These are phyloP conservation scores for Numenius arquata DNA, from an alignment of 2,113 vertebrate species.

Conservation along the genomic window DNA sequence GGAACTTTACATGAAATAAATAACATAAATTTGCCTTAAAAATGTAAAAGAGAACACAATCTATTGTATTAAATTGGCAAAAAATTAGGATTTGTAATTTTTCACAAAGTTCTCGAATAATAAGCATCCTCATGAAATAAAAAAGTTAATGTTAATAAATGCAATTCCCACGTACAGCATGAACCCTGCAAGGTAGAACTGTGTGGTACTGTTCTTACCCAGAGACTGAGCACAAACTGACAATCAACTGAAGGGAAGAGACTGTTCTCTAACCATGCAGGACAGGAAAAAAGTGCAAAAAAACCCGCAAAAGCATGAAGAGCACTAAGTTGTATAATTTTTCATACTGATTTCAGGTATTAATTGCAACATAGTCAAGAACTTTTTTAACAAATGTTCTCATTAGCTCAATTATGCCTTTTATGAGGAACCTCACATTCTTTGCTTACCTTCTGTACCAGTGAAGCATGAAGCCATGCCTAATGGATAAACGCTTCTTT, in stretches of 20 bases:
- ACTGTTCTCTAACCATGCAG: background rate
- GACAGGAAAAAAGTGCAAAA: background rate
- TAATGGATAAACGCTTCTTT: background rate
- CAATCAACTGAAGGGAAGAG: background rate
- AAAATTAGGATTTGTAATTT: background rate
- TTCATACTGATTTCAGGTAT: background rate
- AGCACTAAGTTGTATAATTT: background rate
- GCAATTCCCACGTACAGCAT: background rate
- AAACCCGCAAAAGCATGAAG: background rate
- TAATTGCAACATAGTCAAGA: background rate
- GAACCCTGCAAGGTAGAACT: background rate
- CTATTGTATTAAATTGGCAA: background rate
- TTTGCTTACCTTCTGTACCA: background rate
- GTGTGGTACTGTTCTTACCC: background rate
- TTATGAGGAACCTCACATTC: background rate
- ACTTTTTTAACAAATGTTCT: background rate
- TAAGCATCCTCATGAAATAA: background rate
- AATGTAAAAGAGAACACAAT: background rate
- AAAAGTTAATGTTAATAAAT: background rate
- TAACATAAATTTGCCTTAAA: background rate
- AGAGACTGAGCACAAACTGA: background rate
- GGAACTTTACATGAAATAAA: background rate
- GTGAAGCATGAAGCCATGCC: background rate
- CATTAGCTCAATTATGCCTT: accelerated
- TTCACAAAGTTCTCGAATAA: background rate